These are phyloP conservation scores for Lophotis ruficrista DNA, from an alignment of 2,113 vertebrate species.

Conservation along the genomic window DNA sequence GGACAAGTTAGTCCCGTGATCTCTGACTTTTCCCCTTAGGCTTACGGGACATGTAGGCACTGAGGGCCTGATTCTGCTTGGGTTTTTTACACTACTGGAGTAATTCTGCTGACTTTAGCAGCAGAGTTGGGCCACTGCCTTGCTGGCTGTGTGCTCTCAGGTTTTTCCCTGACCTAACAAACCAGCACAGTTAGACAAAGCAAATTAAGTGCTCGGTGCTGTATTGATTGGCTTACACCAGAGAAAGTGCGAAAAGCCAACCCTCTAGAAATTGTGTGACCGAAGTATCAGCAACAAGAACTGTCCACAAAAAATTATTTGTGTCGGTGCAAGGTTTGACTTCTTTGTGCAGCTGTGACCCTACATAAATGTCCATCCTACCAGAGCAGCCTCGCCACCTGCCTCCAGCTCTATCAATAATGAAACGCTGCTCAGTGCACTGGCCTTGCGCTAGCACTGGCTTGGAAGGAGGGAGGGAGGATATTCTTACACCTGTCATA, in stretches of 20 bases:
- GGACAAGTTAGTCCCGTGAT: not conserved
- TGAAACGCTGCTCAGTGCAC: not conserved
- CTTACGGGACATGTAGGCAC: not conserved
- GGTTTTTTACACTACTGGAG: not conserved
- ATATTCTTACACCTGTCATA: not conserved
- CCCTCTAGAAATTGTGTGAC: not conserved
- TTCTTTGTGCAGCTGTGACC: not conserved
- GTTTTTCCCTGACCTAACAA: slow-evolving; percentile 1
- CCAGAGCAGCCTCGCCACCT: not conserved
- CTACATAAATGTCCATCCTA: accelerated
- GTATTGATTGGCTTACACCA: slow-evolving; percentile 42
- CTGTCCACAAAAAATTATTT: not conserved
- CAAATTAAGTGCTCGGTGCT: slow-evolving; percentile 26
- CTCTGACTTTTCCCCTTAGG: not conserved
- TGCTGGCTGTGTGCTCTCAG: not conserved
- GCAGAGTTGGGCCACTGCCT: not conserved
- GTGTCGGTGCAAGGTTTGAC: not conserved
- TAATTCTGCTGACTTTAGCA: not conserved
- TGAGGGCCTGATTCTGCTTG: not conserved
- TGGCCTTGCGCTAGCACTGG: not conserved
- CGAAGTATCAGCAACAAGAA: not conserved
- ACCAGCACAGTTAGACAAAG: slow-evolving; percentile 31
- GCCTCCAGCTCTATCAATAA: not conserved
- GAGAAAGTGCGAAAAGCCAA: slow-evolving; percentile 15
- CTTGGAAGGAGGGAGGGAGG: not conserved